Base-by-base conservation (phyloP, 2,888 invertebrate genomes). In the Cheilosia scutellata region DNA sequence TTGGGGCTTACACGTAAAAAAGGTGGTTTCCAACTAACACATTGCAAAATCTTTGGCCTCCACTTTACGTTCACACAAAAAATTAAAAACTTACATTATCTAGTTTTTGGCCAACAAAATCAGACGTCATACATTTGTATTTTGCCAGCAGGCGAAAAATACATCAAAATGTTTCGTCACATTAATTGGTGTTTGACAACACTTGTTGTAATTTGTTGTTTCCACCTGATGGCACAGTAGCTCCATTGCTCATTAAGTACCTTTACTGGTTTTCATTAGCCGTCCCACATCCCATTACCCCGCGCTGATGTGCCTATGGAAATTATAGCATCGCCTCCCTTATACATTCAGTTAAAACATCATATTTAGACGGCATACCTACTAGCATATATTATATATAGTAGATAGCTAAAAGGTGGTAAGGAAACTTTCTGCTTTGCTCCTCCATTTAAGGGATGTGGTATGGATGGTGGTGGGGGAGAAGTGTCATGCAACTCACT, bases 291-390 rank as follows among this genome's bases (percentile, higher is more conserved):
- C 13, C 60, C 5, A 5, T 6, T 20, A n/a, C 29, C 57, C 3
- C 0, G 6, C 47, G 27, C 25, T 3, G 13, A 13, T 37, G 44
- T 29, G 37, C 29, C 44, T 37, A 44, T 40, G 37, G 47, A 60
- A 76, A 51, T 53, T 58, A 58, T 71, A 57, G 51, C 47, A 58
- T 70, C 57, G 57, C 58, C 42, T 55, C 60, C 47, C 7, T 49
- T 25, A 37, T 31, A 71, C 51, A 42, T 66, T 42, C 47, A 60
- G 66, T 74, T 79, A 27, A 79, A 74, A 80, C 74, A 80, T 80
- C 75, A 74, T 68, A 68, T 57, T 75, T 62, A 60, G 68, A 63
- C 57, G 55, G 68, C 55, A 70, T 27, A 42, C 42, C 72, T 62
- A 42, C 16, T 42, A 25, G 58, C 40, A 20, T 27, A 44, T 20